Base-by-base conservation (phyloP, 2,797 vertebrate species). In the Lacerta viridis region DNA sequence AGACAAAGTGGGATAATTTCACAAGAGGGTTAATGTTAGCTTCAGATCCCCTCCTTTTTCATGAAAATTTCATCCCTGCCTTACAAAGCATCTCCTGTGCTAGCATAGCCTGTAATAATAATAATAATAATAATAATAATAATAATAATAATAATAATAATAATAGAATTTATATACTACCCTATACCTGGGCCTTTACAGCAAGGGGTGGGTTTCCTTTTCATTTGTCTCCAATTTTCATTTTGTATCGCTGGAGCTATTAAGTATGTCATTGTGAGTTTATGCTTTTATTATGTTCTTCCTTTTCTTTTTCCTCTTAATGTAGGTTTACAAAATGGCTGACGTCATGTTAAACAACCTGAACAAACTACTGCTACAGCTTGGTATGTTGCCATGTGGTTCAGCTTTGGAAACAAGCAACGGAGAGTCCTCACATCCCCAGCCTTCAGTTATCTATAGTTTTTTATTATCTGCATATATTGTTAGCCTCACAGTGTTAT, bases 311-410 rank as follows among this genome's bases (percentile, higher is more conserved):
- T 90, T 72, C 91, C 90, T 90, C 20, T 78, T 41, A 13, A 55
- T 55, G 2, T 87, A 96, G 96, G 55, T 86, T 55, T 84, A 36
- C 92, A 91, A 88, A 90, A 97, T 97, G 97, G 94, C n/a, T 91
- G 96, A 96, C 83, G 68, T 33, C 66, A 43, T 95, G 7, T 91
- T 94, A 79, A 92, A 27, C 87, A 93, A 90, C 89, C 94, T 97
- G 88, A 96, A 97, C 90, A 95, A 94, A 90, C 92, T 97, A 89
- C 91, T 97, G 76, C 84, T 97, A 0, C 91, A 97, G 79, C 86
- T 97, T 89, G 97, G 97, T 98, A 97, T 72, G 97, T 92, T 89
- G 87, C 86, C 87, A 74, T 90, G 83, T 91, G 81, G n/a, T 72
- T 79, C 23, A 80, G 75, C 10, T 27, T 80, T 80, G 43, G 74